phyloP scores from a whole-genome alignment of 2,888 invertebrate genomes.

The Eupelmus urozonus region DNA sequence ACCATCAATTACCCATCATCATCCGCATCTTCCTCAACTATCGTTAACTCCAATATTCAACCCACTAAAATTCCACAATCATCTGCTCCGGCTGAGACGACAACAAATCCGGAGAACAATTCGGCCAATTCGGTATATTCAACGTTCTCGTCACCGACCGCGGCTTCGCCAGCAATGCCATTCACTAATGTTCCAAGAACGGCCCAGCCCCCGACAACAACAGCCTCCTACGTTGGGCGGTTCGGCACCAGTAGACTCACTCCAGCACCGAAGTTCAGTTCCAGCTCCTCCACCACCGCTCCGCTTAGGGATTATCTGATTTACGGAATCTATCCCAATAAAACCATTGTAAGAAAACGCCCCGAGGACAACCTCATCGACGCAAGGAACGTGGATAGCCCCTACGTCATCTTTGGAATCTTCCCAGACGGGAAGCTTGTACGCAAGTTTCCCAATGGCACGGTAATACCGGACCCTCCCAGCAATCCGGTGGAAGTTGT shows the following conservation, averaged over 20 bases:
- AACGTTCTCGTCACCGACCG: slow-evolving; percentile 67
- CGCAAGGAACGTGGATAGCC: slow-evolving; percentile 83
- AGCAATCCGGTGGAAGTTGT: slow-evolving; percentile 75
- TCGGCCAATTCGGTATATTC: slow-evolving; percentile 7
- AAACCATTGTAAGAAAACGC: slow-evolving; percentile 87
- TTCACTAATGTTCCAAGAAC: slow-evolving; percentile 78
- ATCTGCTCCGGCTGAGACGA: slow-evolving; percentile 32
- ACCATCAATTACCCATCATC: slow-evolving; percentile 43
- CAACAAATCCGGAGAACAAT: slow-evolving; percentile 35
- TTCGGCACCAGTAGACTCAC: slow-evolving; percentile 70
- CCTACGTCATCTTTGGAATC: slow-evolving; percentile 87
- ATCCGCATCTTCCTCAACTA: slow-evolving; percentile 60
- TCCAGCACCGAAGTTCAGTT: slow-evolving; percentile 70
- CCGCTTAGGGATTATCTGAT: slow-evolving; percentile 85
- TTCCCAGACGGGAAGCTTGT: slow-evolving; percentile 88
- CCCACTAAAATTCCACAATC: slow-evolving; percentile 38
- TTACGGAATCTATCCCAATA: slow-evolving; percentile 88
- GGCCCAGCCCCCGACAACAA: slow-evolving; percentile 61
- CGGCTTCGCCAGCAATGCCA: slow-evolving; percentile 75
- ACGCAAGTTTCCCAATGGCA: slow-evolving; percentile 89
- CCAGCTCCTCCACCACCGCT: slow-evolving; percentile 68
- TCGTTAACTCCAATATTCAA: slow-evolving; percentile 40
- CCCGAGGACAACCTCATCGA: slow-evolving; percentile 84
- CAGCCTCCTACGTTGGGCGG: slow-evolving; percentile 65
- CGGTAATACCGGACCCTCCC: slow-evolving; percentile 83